A percentile compares a stretch with the other conserved stretches of the same genome.
Evolutionary conservation across 2,888 invertebrate genomes (phyloP).

Genomic region (Drosophila lutescens): DNA sequence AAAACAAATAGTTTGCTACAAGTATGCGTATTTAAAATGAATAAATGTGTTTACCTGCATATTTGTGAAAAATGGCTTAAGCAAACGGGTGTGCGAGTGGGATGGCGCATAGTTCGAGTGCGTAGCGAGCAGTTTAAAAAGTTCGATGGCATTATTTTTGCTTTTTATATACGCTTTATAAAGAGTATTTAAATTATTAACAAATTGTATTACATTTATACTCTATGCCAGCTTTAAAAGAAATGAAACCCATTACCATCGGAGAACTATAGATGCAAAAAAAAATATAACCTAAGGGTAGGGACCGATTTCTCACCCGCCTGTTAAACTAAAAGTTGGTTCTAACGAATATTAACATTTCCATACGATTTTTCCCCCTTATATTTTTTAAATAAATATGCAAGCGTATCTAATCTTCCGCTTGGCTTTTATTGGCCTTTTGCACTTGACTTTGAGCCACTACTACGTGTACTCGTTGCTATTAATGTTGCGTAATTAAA

Average conservation of each 20-base stretch:
- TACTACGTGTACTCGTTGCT: background rate
- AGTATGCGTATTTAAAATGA: background rate
- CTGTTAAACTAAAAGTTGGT: no score
- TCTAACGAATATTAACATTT: no score
- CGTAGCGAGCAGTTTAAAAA: slow-evolving; percentile 67
- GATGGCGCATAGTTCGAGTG: slow-evolving; percentile 7
- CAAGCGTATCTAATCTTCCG: background rate
- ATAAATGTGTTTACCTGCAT: background rate
- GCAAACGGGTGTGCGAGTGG: background rate
- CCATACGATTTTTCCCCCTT: no score
- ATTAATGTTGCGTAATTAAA: slow-evolving; percentile 43
- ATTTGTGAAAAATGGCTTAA: background rate
- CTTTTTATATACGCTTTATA: background rate
- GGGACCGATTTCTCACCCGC: no score
- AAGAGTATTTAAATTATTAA: background rate
- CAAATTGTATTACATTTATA: no score
- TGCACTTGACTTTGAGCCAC: slow-evolving; percentile 64
- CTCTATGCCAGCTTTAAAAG: no score
- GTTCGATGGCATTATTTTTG: slow-evolving; percentile 34
- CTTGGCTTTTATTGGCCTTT: slow-evolving; percentile 30
- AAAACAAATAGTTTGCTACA: background rate
- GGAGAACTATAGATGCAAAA: no score
- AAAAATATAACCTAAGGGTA: no score
- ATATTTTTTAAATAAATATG: no score
- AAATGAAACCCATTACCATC: no score